Evolutionary conservation across 2,888 invertebrate species (phyloP).

Genomic region (Crossocerus cetratus): DNA sequence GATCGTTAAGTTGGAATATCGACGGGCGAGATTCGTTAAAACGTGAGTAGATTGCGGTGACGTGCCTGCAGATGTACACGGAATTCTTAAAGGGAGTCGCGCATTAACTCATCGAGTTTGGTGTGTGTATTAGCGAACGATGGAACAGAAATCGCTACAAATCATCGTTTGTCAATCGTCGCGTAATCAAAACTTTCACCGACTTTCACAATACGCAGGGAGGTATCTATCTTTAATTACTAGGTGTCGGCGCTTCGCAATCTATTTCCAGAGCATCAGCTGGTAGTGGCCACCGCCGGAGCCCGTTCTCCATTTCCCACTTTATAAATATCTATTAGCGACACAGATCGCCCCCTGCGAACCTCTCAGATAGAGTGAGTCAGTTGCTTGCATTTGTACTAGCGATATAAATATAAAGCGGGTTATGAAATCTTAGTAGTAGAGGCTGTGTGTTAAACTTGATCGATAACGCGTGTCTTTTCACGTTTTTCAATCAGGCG

Average conservation of each 20-base stretch:
- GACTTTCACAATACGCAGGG: background rate
- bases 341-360: background rate
- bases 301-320: constrained; percentile 56
- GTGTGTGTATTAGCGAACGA: background rate
- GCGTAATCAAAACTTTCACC: background rate
- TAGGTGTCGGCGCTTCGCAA: constrained; percentile 66
- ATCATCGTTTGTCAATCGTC: background rate
- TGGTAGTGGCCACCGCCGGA: constrained; percentile 54
- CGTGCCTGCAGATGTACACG: background rate
- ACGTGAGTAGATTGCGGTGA: background rate
- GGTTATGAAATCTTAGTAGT: too few species aligned
- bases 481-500: too few species aligned
- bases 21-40: background rate
- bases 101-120: too few species aligned
- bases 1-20: background rate
- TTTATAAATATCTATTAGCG: constrained; percentile 65
- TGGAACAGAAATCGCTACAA: background rate
- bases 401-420: too few species aligned
- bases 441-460: too few species aligned
- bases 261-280: constrained; percentile 71
- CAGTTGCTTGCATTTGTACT: background rate
- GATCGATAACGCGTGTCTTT: too few species aligned
- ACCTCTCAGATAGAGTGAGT: constrained; percentile 37
- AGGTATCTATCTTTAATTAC: background rate
- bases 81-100: background rate